A percentile compares a stretch with the other conserved stretches of the same genome.
Conservation (phyloP, 2,888 invertebrate genomes). For the Cabera pusaria region DNA sequence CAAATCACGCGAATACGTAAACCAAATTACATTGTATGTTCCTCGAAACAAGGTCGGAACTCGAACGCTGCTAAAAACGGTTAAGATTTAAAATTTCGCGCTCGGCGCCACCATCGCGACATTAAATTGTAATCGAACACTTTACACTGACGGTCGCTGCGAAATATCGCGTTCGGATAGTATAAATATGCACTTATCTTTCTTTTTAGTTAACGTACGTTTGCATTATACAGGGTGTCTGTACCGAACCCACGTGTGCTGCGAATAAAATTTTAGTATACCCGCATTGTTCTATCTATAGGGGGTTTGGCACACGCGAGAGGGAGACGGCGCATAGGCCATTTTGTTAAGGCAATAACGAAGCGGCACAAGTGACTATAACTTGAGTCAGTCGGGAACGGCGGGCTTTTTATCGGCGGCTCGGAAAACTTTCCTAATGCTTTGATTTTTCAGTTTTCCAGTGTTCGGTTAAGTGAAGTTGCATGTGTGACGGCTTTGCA, state of each 20-base stretch:
- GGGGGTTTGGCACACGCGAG: slow-evolving; percentile 48
- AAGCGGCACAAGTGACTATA: slow-evolving; percentile 63
- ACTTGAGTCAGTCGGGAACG: slow-evolving; percentile 51
- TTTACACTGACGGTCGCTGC: slow-evolving; percentile 74
- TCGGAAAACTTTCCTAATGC: slow-evolving; percentile 47
- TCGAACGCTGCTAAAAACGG: slow-evolving; percentile 28
- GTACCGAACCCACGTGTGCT: slow-evolving; percentile 73
- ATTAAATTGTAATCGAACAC: slow-evolving; percentile 83
- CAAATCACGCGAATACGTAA: slow-evolving; percentile 12
- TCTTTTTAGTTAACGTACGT: slow-evolving; percentile 79
- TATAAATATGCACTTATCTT: slow-evolving; percentile 82
- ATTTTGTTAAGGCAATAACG: slow-evolving; percentile 67
- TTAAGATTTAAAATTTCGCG: slow-evolving; percentile 66
- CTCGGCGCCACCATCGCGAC: slow-evolving; percentile 64
- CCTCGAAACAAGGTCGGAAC: slow-evolving; percentile 34
- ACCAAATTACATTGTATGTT: slow-evolving; percentile 27
- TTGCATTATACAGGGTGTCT: slow-evolving; percentile 75
- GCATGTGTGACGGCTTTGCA: too few species aligned
- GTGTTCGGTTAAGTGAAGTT: too few species aligned
- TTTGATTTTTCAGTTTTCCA: slow-evolving; percentile 46
- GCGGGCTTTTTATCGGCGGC: slow-evolving; percentile 60
- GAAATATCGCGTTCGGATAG: slow-evolving; percentile 76
- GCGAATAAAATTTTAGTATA: slow-evolving; percentile 80
- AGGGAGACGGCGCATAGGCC: slow-evolving; percentile 55
- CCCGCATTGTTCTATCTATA: slow-evolving; percentile 66